Conservation (phyloP, 2,113 vertebrate genomes). For the Mus spicilegus region DNA sequence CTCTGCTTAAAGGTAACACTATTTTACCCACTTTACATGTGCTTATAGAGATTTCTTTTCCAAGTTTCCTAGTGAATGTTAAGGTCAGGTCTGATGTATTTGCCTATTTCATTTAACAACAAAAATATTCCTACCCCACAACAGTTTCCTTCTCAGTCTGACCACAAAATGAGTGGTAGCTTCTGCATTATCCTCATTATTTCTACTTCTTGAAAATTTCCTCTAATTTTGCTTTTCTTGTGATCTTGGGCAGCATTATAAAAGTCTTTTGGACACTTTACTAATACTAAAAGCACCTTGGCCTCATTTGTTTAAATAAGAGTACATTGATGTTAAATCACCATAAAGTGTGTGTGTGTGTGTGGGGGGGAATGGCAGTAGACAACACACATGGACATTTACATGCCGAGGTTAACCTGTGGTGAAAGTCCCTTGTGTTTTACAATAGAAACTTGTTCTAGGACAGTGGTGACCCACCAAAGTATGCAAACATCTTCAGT, state of each 20-base stretch:
- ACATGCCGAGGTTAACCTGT: not conserved
- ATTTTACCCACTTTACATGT: not conserved
- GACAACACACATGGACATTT: not conserved
- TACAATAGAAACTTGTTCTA: not conserved
- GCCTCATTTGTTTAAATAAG: not conserved
- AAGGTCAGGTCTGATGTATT: not conserved
- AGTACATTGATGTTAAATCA: not conserved
- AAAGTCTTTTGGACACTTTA: not conserved
- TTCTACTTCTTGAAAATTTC: not conserved
- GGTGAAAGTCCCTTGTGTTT: not conserved
- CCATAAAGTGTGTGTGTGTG: not conserved
- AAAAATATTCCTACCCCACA: not conserved
- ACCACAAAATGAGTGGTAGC: not conserved
- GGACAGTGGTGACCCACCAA: not conserved
- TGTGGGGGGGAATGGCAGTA: not conserved
- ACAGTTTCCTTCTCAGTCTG: not conserved
- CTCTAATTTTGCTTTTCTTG: not conserved
- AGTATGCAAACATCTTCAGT: not conserved
- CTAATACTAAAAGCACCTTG: not conserved
- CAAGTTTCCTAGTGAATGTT: not conserved
- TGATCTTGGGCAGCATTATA: not conserved
- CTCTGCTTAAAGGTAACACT: not conserved
- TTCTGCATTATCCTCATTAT: not conserved
- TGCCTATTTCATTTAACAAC: not conserved
- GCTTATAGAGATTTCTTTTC: not conserved